Conservation (phyloP, 37 sponge, comb jelly and placozoan species). For the Hexactinellida sp. region DNA sequence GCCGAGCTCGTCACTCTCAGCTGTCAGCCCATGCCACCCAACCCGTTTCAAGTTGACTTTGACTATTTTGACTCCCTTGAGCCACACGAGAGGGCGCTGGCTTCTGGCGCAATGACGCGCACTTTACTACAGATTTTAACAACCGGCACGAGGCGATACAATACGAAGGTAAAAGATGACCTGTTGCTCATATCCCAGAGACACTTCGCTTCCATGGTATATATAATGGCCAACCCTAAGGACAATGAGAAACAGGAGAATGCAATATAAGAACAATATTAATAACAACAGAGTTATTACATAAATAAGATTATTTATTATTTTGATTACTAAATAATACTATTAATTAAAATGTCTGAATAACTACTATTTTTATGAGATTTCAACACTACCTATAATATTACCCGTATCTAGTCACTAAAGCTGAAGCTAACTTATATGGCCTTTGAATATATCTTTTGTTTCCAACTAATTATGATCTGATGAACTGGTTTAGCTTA, state of each 20-base stretch:
- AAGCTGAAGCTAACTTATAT: no score
- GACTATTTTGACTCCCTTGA: constrained; percentile 63
- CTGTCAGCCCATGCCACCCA: constrained; percentile 58
- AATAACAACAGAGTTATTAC: no score
- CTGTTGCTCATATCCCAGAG: constrained; percentile 26
- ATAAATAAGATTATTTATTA: no score
- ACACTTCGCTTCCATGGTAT: constrained; percentile 42
- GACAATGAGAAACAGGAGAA: background rate
- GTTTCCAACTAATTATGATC: no score
- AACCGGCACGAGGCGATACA: background rate
- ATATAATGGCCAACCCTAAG: constrained; percentile 10
- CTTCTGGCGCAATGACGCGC: constrained; percentile 64
- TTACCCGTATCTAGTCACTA: no score
- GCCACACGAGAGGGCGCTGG: constrained; percentile 39
- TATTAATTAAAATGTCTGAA: no score
- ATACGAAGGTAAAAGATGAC: constrained; percentile 21
- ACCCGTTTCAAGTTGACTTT: constrained; percentile 84
- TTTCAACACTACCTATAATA: no score
- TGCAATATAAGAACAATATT: background rate
- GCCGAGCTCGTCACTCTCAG: constrained; percentile 70
- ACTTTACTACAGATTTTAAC: constrained; percentile 4
- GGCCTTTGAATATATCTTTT: no score
- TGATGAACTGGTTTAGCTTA: no score
- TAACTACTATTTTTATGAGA: no score
- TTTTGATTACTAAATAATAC: no score